Percentiles rank a stretch among this genome's conserved stretches.
Conservation (phyloP, 2,113 vertebrate genomes). For the Pipra filicauda region DNA sequence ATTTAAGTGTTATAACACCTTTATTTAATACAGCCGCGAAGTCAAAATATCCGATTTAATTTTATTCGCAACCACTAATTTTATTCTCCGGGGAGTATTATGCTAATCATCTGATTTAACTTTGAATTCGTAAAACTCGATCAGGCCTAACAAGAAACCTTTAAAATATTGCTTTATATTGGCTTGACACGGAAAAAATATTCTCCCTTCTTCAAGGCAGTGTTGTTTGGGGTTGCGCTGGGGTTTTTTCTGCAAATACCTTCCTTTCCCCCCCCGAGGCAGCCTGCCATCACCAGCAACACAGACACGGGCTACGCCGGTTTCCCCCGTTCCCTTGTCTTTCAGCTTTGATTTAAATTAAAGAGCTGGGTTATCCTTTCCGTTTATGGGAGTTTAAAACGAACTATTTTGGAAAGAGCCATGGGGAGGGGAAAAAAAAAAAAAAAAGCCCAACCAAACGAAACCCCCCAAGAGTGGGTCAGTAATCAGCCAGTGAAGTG, state of each 20-base stretch:
- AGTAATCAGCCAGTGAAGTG: not conserved
- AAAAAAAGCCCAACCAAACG: too few species aligned
- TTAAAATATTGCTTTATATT: not conserved
- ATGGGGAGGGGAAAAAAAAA: not conserved
- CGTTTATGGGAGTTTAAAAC: not conserved
- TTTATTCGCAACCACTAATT: conserved; percentile 22
- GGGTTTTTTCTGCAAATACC: not conserved
- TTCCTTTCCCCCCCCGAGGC: not conserved
- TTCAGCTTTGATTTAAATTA: conserved; percentile 46
- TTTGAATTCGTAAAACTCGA: not conserved
- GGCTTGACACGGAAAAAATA: not conserved
- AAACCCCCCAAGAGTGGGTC: not conserved
- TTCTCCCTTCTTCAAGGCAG: not conserved
- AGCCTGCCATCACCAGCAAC: not conserved
- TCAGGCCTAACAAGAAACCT: not conserved
- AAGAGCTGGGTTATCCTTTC: not conserved
- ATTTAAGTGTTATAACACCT: conserved; percentile 37
- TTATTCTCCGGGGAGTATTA: not conserved
- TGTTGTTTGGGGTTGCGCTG: not conserved
- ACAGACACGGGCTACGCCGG: not conserved
- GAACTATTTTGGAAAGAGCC: not conserved
- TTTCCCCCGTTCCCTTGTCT: not conserved
- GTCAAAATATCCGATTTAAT: conserved; percentile 40
- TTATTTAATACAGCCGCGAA: conserved; percentile 1
- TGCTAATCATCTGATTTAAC: not conserved